phyloP scores from a whole-genome alignment of 2,113 vertebrate species.

The Sylvilagus bachmani region DNA sequence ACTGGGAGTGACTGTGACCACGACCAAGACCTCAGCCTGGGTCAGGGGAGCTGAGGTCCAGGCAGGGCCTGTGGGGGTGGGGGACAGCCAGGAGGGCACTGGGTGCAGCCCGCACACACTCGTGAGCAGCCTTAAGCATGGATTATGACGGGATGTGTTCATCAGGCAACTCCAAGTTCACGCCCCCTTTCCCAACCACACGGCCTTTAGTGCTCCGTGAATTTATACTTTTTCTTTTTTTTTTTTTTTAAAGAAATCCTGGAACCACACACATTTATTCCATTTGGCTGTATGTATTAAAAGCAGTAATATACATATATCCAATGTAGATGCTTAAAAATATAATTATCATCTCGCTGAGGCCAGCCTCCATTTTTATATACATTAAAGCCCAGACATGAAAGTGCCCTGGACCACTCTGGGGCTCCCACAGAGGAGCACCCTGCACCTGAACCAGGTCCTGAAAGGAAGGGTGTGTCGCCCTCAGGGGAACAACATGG shows the following conservation, averaged over 20 bases:
- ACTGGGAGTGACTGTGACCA: not conserved
- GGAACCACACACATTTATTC: not conserved
- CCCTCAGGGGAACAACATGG: not conserved
- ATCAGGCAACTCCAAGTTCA: not conserved
- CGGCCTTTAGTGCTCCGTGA: not conserved
- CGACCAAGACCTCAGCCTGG: not conserved
- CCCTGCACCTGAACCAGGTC: not conserved
- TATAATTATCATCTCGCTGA: not conserved
- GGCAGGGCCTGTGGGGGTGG: not conserved
- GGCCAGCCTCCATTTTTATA: not conserved
- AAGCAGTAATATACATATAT: not conserved
- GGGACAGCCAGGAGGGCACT: not conserved
- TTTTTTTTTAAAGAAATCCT: slow-evolving; percentile 20
- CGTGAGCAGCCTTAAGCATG: not conserved
- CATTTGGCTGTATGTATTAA: not conserved
- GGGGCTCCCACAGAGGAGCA: not conserved
- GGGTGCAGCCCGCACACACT: not conserved
- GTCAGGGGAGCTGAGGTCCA: not conserved
- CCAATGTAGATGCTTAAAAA: not conserved
- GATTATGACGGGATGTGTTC: not conserved
- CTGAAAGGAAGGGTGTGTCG: not conserved
- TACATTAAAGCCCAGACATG: too few species aligned
- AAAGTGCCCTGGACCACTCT: not conserved
- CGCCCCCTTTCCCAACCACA: not conserved
- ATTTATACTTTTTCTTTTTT: not conserved